Base-by-base conservation (phyloP, 1,140 invertebrate genomes). In the Euura lappo region DNA sequence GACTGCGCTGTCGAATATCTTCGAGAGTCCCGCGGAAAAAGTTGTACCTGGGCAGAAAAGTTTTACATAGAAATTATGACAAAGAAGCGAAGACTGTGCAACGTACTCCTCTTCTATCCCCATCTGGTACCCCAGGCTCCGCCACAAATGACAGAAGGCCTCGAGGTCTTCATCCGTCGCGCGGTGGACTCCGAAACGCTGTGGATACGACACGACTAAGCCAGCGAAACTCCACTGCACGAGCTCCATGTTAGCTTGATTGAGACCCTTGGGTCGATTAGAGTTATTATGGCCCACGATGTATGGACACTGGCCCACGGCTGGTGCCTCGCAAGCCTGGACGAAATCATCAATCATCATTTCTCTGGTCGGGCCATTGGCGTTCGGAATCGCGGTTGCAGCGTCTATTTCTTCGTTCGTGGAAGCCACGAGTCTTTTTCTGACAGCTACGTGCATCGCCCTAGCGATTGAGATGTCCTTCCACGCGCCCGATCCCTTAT, bases 141-240 rank as follows among this genome's bases (percentile, higher is more conserved):
- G 89, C 95, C 95, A 97, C 74, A 95, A 90, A 81, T 97, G 94
- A 28, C 93, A 86, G 72, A 94, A 93, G n/a, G 91, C 92, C 64
- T 94, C 92, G 3, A 93, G 79, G 66, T 93, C 92, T 13, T 92
- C 88, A 4, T 89, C 80, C 5, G 84, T 87, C 0, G 80, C 82
- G 10, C 88, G 66, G 43, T 87, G 80, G 2, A 95, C 85, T 0
- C 94, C 93, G 69, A 95, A 89, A 13, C 87, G 81, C 67, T 91
- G 79, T 0, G 93, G 91, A 45, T 90, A 91, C 4, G 94, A 77
- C 0, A 95, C 79, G 0, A 91, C 84, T 45, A 93, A 89, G 1
- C 94, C 94, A 75, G 97, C 90, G 80, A 97, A 97, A 1, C 92
- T 93, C 75, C 93, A 95, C 79, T 93, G 93, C 0, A 96, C 96